phyloP scores from a whole-genome alignment of 2,888 invertebrate species.

The Tolmerus cingulatus region DNA sequence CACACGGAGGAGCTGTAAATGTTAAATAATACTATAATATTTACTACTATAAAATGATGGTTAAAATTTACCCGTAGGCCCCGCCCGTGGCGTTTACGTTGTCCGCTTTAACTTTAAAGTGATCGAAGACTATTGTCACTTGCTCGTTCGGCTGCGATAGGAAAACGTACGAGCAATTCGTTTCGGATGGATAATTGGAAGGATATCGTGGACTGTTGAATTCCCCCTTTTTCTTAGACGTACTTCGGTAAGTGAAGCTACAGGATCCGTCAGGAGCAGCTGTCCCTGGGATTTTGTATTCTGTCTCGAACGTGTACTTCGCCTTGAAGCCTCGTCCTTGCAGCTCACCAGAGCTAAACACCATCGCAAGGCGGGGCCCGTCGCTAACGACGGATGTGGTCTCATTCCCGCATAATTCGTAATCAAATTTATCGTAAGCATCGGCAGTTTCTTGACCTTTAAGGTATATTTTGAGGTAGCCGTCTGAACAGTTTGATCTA shows the following conservation, averaged over 20 bases:
- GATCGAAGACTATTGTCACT: slow-evolving; percentile 89
- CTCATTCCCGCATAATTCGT: slow-evolving; percentile 88
- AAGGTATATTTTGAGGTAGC: slow-evolving; percentile 88
- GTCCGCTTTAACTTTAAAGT: slow-evolving; percentile 88
- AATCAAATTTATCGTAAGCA: slow-evolving; percentile 92
- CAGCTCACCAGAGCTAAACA: slow-evolving; percentile 91
- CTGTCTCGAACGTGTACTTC: slow-evolving; percentile 69
- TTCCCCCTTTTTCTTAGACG: slow-evolving; percentile 86
- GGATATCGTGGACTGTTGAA: slow-evolving; percentile 97
- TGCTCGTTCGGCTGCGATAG: slow-evolving; percentile 86
- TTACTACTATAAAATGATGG: background rate
- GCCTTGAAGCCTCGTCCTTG: slow-evolving; percentile 89
- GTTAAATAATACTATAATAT: background rate
- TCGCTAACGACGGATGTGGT: slow-evolving; percentile 87
- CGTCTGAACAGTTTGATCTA: slow-evolving; percentile 80
- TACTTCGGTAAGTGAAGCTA: slow-evolving; percentile 89
- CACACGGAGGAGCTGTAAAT: slow-evolving; percentile 73
- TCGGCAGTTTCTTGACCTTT: slow-evolving; percentile 92
- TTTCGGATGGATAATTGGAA: slow-evolving; percentile 94
- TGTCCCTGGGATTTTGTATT: slow-evolving; percentile 93
- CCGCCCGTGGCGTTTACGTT: slow-evolving; percentile 79
- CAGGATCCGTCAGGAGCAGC: slow-evolving; percentile 92
- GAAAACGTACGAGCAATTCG: slow-evolving; percentile 93
- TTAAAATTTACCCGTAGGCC: slow-evolving; percentile 72
- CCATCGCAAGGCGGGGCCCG: slow-evolving; percentile 92